Percentiles rank a stretch among this genome's conserved stretches.
Evolutionary conservation across 2,888 invertebrate species (phyloP).

Genomic region (Parasteatoda lunata): DNA sequence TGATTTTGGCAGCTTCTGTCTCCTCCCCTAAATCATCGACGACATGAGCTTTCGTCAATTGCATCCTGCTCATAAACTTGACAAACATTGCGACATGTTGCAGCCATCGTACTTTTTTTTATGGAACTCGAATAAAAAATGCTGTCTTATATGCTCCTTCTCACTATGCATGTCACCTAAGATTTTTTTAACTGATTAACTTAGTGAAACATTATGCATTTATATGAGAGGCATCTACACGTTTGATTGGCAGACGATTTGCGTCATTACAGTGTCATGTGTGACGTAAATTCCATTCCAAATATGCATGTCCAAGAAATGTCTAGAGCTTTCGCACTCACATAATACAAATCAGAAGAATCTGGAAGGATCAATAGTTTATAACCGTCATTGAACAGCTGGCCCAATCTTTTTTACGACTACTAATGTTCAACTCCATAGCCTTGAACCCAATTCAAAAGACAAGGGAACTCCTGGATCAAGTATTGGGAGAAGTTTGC

Average conservation of each 20-base stretch:
- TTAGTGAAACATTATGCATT: neutral
- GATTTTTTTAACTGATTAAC: neutral
- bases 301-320: neutral
- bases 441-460: too few species aligned
- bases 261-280: neutral
- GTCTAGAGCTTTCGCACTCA: neutral
- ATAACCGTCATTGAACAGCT: too few species aligned
- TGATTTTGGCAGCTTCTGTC: constrained; percentile 17
- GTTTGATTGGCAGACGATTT: neutral
- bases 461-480: too few species aligned
- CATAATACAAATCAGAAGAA: neutral
- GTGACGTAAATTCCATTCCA: neutral
- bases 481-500: too few species aligned
- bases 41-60: neutral
- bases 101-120: neutral
- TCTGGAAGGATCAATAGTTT: too few species aligned
- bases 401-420: too few species aligned
- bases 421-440: too few species aligned
- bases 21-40: constrained; percentile 10
- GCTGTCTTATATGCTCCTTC: neutral
- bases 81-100: neutral
- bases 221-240: neutral
- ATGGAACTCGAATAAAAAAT: neutral
- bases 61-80: neutral
- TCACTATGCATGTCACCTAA: neutral